These are phyloP conservation scores for Sminthurinus aureus DNA, from an alignment of 2,888 invertebrate species.

Conservation along the genomic window DNA sequence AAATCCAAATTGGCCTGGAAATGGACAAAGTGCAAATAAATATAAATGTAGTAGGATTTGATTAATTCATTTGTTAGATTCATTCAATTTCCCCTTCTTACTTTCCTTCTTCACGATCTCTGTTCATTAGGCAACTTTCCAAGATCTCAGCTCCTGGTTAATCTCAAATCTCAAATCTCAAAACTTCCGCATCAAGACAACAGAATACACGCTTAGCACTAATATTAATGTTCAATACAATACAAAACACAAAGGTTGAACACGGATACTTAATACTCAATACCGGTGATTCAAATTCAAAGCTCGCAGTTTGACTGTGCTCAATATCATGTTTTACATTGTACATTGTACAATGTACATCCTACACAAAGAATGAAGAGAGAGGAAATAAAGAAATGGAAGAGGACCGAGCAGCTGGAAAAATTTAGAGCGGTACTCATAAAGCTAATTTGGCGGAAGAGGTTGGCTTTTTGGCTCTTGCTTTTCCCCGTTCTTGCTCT, in stretches of 20 bases:
- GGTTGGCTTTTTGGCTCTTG: constrained; percentile 2
- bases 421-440: constrained; percentile 29
- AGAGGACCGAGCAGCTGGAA: constrained; percentile 1
- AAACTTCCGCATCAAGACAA: no score
- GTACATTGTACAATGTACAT: neutral
- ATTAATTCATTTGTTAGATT: constrained; percentile 13
- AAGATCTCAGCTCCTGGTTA: neutral
- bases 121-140: neutral
- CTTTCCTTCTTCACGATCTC: neutral
- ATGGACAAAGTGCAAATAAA: neutral
- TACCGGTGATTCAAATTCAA: no score
- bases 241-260: neutral
- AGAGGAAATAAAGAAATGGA: constrained; percentile 8
- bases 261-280: neutral
- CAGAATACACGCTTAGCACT: no score
- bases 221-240: neutral
- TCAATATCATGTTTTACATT: no score
- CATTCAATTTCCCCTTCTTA: neutral
- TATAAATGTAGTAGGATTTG: constrained; percentile 11
- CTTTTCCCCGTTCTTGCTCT: neutral
- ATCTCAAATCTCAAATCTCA: no score
- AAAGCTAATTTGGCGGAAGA: constrained; percentile 37
- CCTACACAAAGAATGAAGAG: neutral
- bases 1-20: neutral
- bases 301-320: no score